Evolutionary conservation across 2,888 invertebrate genomes (phyloP), one percentile per base, ranked within the genome.

Genomic region (Nebria salina): DNA sequence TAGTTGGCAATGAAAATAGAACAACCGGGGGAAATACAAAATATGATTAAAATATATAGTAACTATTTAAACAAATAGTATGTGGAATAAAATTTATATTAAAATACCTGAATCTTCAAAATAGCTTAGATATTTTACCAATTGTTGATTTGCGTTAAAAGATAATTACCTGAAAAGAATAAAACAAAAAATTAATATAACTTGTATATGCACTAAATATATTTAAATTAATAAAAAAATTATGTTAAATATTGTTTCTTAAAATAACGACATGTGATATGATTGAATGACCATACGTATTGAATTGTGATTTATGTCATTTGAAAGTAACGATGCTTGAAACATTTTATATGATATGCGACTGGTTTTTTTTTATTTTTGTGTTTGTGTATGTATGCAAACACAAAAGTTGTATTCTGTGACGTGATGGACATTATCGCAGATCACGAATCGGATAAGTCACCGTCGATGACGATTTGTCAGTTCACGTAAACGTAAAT

Each of bases 381-480:
- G 54, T 7, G 54, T 54, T 20, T 20, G 8, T 54, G 54, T 54
- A 34, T 34, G 54, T 54, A 54, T 54, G 6, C 54, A 54, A 54
- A 54, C 54, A 54, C 7, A 54, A 54, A 54, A 54, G 54, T 54
- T 54, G 54, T 54, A 54, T 54, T 54, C 54, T 54, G 54, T 54
- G 54, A 54, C 54, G 54, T 54, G 54, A 54, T 13, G 72, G 77
- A 77, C 77, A 77, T 65, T 77, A 77, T 77, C 77, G 41, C 25
- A 25, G 70, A 68, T 65, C 54, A 65, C 77, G 70, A 77, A 77
- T 72, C 72, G 72, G 77, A 77, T 77, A 77, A 77, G 77, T 72
- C 72, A 77, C 77, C 77, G 77, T 77, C 72, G 72, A 77, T 77
- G 77, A 77, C 72, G 77, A 77, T 77, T 77, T 77, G 77, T 77